Evolutionary conservation across 1,140 invertebrate species (phyloP), one percentile per base, ranked within the genome.

Genomic region (Drosophila pandora): DNA sequence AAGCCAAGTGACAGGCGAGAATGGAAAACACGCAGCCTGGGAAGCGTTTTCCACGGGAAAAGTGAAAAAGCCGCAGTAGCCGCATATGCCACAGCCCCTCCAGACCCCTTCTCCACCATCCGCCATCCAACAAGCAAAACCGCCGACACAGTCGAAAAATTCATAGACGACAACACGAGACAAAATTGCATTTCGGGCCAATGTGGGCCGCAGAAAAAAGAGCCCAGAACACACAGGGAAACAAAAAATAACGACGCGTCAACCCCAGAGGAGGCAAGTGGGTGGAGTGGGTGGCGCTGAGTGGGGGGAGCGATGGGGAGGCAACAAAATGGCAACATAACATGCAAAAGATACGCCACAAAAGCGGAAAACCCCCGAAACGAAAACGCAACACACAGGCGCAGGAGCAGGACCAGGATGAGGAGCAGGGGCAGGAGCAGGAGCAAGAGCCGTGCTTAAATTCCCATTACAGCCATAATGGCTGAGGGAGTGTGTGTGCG

Each of bases 261-360:
- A 79, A 49, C 57, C 78, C 67, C 79, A 37, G 34, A 37, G 12
- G 39, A 57, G 54, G 55, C 61, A 50, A 74, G 56, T 39, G n/a
- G 39, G 10, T 10, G 9, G 3, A 32, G 43, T 22, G 34, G 58
- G 30, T 2, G 30, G 43, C 47, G 41, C 45, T 43, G n/a, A 8
- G n/a, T n/a, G n/a, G 56, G 41, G 50, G 39, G 37, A 41, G 23
- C 60, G 67, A 17, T 13, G 62, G 64, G 59, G 17, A 53, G 53
- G 52, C 71, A 70, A 77, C 75, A 77, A 77, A 77, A 77, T 77
- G 77, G 73, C 76, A 79, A 63, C 70, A 79, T 77, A 88, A 83
- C 83, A 88, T 88, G 83, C 83, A 88, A 88, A 88, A 88, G 83
- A 88, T 88, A 88, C 72, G 84, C 83, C 84, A 52, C 83, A 88